A percentile compares a stretch with the other conserved stretches of the same genome.
phyloP scores from a whole-genome alignment of 2,888 invertebrate species.

The Rhamphomyia laevipes region DNA sequence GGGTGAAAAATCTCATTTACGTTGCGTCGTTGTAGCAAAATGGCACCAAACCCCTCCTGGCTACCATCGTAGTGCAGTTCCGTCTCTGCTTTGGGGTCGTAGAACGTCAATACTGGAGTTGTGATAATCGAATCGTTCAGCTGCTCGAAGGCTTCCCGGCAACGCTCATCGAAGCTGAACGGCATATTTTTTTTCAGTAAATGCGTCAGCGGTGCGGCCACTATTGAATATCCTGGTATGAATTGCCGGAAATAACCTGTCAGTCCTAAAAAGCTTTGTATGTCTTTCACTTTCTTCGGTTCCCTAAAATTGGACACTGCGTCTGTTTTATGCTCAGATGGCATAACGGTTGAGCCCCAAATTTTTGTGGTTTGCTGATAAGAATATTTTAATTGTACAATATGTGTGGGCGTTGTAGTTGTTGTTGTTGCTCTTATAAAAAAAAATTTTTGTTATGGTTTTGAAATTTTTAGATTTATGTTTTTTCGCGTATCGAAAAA shows the following conservation, averaged over 20 bases:
- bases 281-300: not conserved
- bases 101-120: not conserved
- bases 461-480: too few species aligned
- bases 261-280: not conserved
- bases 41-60: not conserved
- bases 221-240: not conserved
- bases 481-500: too few species aligned
- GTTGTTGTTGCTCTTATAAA: too few species aligned
- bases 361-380: too few species aligned
- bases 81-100: not conserved
- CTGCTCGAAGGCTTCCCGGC: too few species aligned
- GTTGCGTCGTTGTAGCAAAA: not conserved
- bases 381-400: too few species aligned
- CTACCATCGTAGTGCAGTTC: not conserved
- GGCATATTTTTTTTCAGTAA: not conserved
- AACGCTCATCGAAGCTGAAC: not conserved
- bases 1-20: not conserved
- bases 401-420: too few species aligned
- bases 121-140: too few species aligned
- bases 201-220: not conserved
- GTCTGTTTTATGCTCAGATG: too few species aligned
- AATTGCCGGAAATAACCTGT: not conserved
- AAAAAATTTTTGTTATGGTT: too few species aligned
- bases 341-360: too few species aligned
- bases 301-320: too few species aligned